Percentiles rank a stretch among this genome's conserved stretches.
These are phyloP conservation scores for Speoplatyrhinus poulsoni DNA, from an alignment of 2,113 vertebrate genomes.

Conservation along the genomic window DNA sequence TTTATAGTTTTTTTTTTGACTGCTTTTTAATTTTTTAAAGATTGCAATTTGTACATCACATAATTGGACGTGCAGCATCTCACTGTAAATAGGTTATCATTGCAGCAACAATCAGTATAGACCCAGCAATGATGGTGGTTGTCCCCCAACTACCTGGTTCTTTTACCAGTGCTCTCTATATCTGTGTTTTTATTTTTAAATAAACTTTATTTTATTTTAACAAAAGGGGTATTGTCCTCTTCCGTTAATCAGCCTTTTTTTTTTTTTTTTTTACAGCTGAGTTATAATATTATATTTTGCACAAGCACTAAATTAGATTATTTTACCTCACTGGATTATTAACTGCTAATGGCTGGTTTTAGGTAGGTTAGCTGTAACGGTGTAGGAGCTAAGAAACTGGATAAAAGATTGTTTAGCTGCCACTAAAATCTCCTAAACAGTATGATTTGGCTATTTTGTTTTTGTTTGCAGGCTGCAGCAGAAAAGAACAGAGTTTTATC, in stretches of 20 bases:
- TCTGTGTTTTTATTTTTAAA: slow-evolving; percentile 41
- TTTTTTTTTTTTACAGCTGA: slow-evolving; percentile 18
- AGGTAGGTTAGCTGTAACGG: slow-evolving; percentile 28
- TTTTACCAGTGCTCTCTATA: slow-evolving; percentile 43
- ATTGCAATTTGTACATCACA: slow-evolving; percentile 53
- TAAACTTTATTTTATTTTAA: slow-evolving; percentile 59
- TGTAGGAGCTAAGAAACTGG: slow-evolving; percentile 8
- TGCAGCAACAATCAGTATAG: slow-evolving; percentile 76
- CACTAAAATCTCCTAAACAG: background rate
- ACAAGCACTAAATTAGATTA: slow-evolving; percentile 71
- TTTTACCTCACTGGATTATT: slow-evolving; percentile 53
- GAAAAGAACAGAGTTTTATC: slow-evolving; percentile 39
- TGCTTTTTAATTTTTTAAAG: slow-evolving; percentile 40
- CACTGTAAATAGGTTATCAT: slow-evolving; percentile 69
- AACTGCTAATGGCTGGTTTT: slow-evolving; percentile 5
- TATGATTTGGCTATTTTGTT: background rate
- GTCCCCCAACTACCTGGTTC: slow-evolving; percentile 51
- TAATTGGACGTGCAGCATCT: slow-evolving; percentile 65
- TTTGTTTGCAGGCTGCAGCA: slow-evolving; percentile 6
- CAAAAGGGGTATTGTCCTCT: slow-evolving; percentile 50
- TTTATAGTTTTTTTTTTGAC: slow-evolving; percentile 37
- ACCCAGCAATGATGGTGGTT: slow-evolving; percentile 55
- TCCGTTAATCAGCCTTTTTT: slow-evolving; percentile 37
- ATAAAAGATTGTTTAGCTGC: background rate
- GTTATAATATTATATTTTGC: slow-evolving; percentile 64